A percentile compares a stretch with the other conserved stretches of the same genome.
phyloP scores from a whole-genome alignment of 2,797 vertebrate genomes.

The Leptodactylus fallax region DNA sequence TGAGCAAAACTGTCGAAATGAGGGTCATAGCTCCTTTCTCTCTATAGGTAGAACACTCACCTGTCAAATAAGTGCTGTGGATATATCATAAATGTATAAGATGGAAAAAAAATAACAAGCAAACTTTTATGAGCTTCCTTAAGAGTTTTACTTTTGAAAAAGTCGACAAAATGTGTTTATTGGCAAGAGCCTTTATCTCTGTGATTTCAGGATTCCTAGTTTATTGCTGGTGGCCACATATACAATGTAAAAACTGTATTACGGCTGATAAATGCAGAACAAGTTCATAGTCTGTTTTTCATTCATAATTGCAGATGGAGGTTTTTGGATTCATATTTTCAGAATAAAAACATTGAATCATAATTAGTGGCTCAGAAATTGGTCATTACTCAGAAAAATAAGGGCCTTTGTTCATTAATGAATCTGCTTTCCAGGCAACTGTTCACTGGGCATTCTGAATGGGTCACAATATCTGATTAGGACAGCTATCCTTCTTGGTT shows the following conservation, averaged over 20 bases:
- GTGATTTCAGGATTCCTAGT: background rate
- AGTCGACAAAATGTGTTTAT: background rate
- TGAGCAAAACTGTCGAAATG: no score
- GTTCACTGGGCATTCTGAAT: constrained; percentile 71
- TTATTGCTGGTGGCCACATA: constrained; percentile 10
- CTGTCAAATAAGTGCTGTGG: no score
- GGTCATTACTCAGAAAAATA: constrained; percentile 67
- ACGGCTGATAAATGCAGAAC: background rate
- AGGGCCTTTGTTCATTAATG: constrained; percentile 71
- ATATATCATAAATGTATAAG: no score
- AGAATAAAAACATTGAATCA: constrained; percentile 67
- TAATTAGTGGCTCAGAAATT: constrained; percentile 68
- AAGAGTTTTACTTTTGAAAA: background rate
- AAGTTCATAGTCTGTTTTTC: constrained; percentile 44
- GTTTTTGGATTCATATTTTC: constrained; percentile 66
- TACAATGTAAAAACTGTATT: constrained; percentile 30
- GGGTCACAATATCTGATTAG: constrained; percentile 70
- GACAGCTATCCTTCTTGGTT: constrained; percentile 66
- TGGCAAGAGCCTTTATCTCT: background rate
- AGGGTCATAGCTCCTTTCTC: no score
- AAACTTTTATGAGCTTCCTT: background rate
- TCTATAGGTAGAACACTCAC: no score
- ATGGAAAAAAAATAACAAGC: background rate
- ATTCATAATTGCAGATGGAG: constrained; percentile 67
- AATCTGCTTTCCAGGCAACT: constrained; percentile 70